Percentiles rank a stretch among this genome's conserved stretches.
phyloP scores from a whole-genome alignment of 2,113 vertebrate species.

The Oreochromis niloticus region DNA sequence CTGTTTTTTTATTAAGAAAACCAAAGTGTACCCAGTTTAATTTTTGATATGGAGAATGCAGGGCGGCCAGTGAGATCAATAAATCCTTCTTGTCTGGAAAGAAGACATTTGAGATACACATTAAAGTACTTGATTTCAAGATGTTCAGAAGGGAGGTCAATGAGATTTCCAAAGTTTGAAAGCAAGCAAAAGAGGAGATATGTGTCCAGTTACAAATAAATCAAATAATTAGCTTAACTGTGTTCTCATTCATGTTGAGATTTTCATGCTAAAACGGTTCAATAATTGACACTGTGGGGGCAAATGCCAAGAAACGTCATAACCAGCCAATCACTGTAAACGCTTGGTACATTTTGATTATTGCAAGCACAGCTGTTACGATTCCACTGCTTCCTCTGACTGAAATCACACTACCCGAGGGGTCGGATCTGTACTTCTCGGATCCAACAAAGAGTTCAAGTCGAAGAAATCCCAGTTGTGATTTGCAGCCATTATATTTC shows the following conservation, averaged over 20 bases:
- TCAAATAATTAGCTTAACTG: fast-evolving
- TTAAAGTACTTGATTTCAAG: background rate
- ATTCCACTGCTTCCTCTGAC: background rate
- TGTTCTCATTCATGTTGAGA: background rate
- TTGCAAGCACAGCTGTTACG: background rate
- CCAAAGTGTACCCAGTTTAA: background rate
- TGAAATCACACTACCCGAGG: background rate
- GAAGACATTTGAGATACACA: background rate
- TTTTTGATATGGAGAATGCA: background rate
- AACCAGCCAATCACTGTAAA: constrained; percentile 26
- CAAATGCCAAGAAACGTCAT: background rate
- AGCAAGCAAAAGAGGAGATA: background rate
- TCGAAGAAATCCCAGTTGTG: constrained; percentile 39
- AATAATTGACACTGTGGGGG: background rate
- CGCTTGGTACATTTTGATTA: background rate
- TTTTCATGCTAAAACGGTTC: background rate
- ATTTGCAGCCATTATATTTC: constrained; percentile 67
- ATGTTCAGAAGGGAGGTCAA: background rate
- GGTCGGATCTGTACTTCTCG: constrained; percentile 10
- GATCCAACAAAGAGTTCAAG: constrained; percentile 40
- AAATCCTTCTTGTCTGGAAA: background rate
- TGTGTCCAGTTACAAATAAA: background rate
- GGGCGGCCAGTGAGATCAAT: background rate
- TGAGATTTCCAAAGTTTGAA: background rate
- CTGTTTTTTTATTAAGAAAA: background rate